Evolutionary conservation across 2,888 invertebrate genomes (phyloP), one percentile per base, ranked within the genome.

Genomic region (Eristalis pertinax): DNA sequence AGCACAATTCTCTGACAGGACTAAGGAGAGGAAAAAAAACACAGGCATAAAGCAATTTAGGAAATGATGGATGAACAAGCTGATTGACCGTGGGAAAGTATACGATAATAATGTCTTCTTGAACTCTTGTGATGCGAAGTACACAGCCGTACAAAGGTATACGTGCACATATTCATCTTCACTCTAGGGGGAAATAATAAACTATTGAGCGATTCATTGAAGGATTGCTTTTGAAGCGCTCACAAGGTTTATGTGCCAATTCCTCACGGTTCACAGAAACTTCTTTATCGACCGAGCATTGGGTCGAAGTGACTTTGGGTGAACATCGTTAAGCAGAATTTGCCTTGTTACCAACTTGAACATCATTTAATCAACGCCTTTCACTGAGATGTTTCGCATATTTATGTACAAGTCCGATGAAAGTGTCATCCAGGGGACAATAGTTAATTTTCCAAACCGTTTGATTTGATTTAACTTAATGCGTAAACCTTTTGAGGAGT

Each of bases 361-460:
- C 50, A 19, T 19, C 19, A 8, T 19, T n/a, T 19, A 19, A 50
- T 50, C 50, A 50, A 50, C 50, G 50, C 50, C 50, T 19, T 50
- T 50, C 50, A 50, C 8, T 19, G 50, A 60, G 15, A 60, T 29
- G 26, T 60, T 60, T 60, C 60, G 60, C 60, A 60, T 60, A 60
- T 26, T 60, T 60, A 15, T 11, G 26, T 26, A 60, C 15, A 26
- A 24, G 13, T 60, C 4, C 15, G 60, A 60, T 15, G 60, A 60
- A 60, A 60, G 26, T 60, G 24, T 15, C 60, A 60, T 60, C 26
- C 60, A 24, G 26, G 8, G 60, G 26, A 60, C 26, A 26, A 60
- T 60, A 60, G 60, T 60, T 60, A 60, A 60, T 60, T 60, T 60
- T 60, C 60, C 60, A 60, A 13, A 15, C 26, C 60, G 60, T 60